Evolutionary conservation across 1,140 invertebrate species (phyloP).

Genomic region (Zophobas morio): DNA sequence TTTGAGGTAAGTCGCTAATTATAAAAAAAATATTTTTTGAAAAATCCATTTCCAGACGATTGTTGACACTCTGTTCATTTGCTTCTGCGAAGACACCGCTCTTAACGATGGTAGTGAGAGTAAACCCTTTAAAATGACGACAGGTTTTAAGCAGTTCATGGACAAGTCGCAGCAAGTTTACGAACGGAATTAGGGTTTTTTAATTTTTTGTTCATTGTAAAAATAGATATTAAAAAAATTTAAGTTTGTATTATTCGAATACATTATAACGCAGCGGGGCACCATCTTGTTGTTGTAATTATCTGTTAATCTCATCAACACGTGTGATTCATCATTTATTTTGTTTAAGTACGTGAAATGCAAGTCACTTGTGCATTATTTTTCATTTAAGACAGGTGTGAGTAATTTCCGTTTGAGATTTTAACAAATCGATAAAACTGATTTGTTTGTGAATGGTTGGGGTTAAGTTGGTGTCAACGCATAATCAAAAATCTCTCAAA

Average conservation of each 20-base stretch:
- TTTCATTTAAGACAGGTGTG: no score
- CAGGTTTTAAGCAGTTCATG: slow-evolving; percentile 81
- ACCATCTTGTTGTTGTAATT: not conserved
- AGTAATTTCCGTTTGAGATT: no score
- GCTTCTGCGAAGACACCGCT: slow-evolving; percentile 86
- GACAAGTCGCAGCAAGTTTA: slow-evolving; percentile 76
- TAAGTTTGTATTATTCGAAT: no score
- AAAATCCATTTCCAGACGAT: slow-evolving; percentile 78
- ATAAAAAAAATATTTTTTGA: not conserved
- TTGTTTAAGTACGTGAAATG: no score
- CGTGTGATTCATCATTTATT: no score
- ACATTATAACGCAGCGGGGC: no score
- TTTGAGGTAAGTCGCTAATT: slow-evolving; percentile 26
- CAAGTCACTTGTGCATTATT: no score
- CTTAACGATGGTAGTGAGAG: slow-evolving; percentile 79
- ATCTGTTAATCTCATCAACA: not conserved
- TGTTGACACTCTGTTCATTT: slow-evolving; percentile 86
- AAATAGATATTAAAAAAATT: not conserved
- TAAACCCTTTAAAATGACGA: slow-evolving; percentile 83
- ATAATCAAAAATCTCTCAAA: no score
- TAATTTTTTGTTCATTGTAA: not conserved
- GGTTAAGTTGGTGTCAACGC: no score
- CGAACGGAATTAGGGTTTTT: not conserved
- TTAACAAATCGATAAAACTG: no score
- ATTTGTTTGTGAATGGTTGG: no score